Percentiles rank a stretch among this genome's conserved stretches.
phyloP scores from a whole-genome alignment of 2,888 invertebrate species.

The Phortica magna region DNA sequence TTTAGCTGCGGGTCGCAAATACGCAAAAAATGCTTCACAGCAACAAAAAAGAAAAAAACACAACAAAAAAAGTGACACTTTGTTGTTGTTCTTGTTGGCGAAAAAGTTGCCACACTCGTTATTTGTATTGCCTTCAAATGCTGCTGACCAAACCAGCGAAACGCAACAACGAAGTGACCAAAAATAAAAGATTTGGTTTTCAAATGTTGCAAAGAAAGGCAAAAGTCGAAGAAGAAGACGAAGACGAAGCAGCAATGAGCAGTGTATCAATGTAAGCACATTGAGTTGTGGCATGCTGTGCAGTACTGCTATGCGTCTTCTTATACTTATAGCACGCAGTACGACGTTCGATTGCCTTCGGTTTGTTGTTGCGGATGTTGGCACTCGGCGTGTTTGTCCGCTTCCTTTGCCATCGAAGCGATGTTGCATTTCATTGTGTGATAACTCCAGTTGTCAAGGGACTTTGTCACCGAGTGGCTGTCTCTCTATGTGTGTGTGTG shows the following conservation, averaged over 20 bases:
- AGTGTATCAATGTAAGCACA: not conserved
- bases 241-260: not conserved
- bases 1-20: slow-evolving; percentile 37
- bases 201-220: slow-evolving; percentile 10
- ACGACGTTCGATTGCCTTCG: not conserved
- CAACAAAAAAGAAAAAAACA: not conserved
- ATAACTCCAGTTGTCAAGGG: slow-evolving; percentile 18
- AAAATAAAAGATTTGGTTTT: slow-evolving; percentile 1
- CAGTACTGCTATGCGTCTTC: not conserved
- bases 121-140: slow-evolving; percentile 30
- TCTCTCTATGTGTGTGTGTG: not conserved
- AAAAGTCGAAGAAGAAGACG: not conserved
- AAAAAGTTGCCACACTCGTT: slow-evolving; percentile 29
- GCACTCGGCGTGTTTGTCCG: slow-evolving; percentile 14
- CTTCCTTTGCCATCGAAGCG: not conserved
- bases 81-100: not conserved
- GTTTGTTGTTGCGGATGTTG: not conserved
- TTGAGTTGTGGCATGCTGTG: not conserved
- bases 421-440: slow-evolving; percentile 27
- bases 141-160: not conserved
- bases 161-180: not conserved
- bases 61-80: not conserved
- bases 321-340: not conserved
- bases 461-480: not conserved
- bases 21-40: slow-evolving; percentile 1